Percentiles rank a stretch among this genome's conserved stretches.
These are phyloP conservation scores for Malurus melanocephalus DNA, from an alignment of 2,113 vertebrate genomes.

Conservation along the genomic window DNA sequence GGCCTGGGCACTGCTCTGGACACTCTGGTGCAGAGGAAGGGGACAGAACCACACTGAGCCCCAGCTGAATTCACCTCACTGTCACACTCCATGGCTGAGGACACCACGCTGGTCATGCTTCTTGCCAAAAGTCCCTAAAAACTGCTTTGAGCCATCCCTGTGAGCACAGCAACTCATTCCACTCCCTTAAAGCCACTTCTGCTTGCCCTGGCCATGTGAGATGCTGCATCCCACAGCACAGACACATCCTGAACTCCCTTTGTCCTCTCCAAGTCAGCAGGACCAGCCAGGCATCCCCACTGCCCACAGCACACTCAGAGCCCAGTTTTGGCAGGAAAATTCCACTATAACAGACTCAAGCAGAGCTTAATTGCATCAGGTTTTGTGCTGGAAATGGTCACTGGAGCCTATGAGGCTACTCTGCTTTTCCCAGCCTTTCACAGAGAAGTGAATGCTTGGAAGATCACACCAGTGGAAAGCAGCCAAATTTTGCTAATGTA, in stretches of 20 bases:
- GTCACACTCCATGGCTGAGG: neutral
- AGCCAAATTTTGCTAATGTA: neutral
- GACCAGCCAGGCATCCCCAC: neutral
- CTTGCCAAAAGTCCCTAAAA: neutral
- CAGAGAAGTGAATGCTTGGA: neutral
- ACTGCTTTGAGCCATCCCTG: neutral
- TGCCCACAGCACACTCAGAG: rapidly evolving
- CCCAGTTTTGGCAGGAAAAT: neutral
- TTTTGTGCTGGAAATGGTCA: neutral
- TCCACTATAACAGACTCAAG: neutral
- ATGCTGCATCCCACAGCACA: neutral
- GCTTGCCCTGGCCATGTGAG: neutral
- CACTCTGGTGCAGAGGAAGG: neutral
- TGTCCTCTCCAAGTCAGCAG: neutral
- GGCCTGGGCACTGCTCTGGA: neutral
- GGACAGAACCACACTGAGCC: rapidly evolving
- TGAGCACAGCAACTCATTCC: neutral
- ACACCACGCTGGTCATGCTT: neutral
- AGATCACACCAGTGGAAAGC: neutral
- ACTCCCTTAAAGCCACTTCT: neutral
- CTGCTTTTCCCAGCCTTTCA: neutral
- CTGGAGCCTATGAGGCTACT: neutral
- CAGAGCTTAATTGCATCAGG: neutral
- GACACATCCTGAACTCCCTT: neutral
- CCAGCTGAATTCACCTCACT: neutral